Conservation (phyloP, 1,140 invertebrate genomes). For the Akabosia matsudoensis region DNA sequence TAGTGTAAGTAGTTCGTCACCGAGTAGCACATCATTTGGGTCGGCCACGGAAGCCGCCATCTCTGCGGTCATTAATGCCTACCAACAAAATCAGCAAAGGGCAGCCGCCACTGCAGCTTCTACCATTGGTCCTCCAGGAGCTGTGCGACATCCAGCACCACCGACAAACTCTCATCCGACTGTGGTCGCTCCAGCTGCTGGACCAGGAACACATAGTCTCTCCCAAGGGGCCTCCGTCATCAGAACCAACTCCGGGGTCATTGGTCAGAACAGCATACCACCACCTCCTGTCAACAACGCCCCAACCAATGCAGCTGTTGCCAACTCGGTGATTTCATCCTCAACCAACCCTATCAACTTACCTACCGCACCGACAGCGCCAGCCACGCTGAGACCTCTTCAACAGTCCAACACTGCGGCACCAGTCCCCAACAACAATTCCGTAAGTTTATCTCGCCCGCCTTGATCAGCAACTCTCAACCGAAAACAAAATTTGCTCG, state of each 20-base stretch:
- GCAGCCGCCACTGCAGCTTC: not conserved
- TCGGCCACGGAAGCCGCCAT: slow-evolving; percentile 6
- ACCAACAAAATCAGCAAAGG: slow-evolving; percentile 12
- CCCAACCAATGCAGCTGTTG: not conserved
- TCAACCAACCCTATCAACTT: not conserved
- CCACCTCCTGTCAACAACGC: not conserved
- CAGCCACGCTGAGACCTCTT: not conserved
- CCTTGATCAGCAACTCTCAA: too few species aligned
- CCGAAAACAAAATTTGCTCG: too few species aligned
- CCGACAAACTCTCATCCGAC: too few species aligned
- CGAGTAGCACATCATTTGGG: slow-evolving; percentile 12
- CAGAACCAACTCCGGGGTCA: not conserved
- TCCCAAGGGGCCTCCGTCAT: not conserved
- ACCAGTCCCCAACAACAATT: slow-evolving; percentile 20
- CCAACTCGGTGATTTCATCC: slow-evolving; percentile 9
- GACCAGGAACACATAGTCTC: too few species aligned
- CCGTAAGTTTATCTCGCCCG: slow-evolving; percentile 9
- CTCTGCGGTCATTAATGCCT: slow-evolving; percentile 31
- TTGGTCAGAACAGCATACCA: not conserved
- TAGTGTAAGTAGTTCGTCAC: slow-evolving; percentile 27
- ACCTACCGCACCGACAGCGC: not conserved
- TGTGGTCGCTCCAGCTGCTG: too few species aligned
- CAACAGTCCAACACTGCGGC: not conserved
- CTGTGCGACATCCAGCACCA: not conserved
- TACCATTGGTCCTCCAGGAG: not conserved